Percentiles rank a stretch among this genome's conserved stretches.
Conservation (phyloP, 1,140 invertebrate genomes). For the Drosophila repletoides region DNA sequence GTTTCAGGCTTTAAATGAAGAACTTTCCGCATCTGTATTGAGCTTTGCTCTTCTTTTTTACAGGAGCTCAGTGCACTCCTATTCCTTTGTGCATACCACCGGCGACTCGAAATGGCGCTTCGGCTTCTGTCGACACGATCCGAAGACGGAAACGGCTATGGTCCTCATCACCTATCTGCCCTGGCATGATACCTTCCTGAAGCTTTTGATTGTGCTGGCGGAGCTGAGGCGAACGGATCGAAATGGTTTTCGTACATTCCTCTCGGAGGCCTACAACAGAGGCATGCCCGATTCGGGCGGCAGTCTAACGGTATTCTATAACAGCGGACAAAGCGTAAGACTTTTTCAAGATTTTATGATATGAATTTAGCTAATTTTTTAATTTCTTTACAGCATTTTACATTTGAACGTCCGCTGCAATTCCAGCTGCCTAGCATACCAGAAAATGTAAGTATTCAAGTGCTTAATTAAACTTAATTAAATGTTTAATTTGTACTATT, state of each 20-base stretch:
- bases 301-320: conserved; percentile 84
- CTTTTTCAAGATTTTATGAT: background rate
- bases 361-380: background rate
- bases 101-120: conserved; percentile 97
- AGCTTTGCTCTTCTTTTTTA: background rate
- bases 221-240: conserved; percentile 66
- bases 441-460: conserved; percentile 92
- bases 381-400: conserved; percentile 86
- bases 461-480: background rate
- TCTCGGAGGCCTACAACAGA: conserved; percentile 86
- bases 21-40: background rate
- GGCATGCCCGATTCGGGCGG: conserved; percentile 85
- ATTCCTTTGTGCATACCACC: conserved; percentile 96
- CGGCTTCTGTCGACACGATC: conserved; percentile 96
- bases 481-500: background rate
- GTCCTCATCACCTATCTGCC: conserved; percentile 93
- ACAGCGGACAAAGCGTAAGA: conserved; percentile 84
- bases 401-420: conserved; percentile 89
- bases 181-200: conserved; percentile 98
- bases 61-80: conserved; percentile 82
- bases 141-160: conserved; percentile 89
- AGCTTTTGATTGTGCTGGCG: conserved; percentile 84
- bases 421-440: conserved; percentile 95
- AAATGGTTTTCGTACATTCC: conserved; percentile 84
- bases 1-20: too few relatives aligned